These are phyloP conservation scores for Gambusia yucatana DNA, from an alignment of 2,797 vertebrate species.

Conservation along the genomic window DNA sequence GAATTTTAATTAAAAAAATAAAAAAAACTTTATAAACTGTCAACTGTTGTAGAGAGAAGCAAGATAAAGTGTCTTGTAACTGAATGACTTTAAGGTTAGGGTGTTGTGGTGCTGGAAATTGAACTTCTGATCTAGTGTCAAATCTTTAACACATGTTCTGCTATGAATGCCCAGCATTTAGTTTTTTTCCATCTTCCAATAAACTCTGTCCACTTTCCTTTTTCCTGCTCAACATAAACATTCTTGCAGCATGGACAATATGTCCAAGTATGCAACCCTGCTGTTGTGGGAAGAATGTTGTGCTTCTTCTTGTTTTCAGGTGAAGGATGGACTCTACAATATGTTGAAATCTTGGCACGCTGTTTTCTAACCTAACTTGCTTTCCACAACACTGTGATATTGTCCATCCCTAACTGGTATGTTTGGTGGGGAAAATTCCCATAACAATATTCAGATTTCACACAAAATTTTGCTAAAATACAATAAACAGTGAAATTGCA, in stretches of 20 bases:
- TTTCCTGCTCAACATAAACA: neutral
- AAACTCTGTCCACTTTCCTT: neutral
- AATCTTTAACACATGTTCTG: neutral
- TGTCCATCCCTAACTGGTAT: neutral
- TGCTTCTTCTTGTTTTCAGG: neutral
- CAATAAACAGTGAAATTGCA: neutral
- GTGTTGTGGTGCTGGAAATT: neutral
- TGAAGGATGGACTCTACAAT: neutral
- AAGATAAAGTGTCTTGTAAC: neutral
- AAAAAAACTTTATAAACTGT: neutral
- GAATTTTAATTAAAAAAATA: neutral
- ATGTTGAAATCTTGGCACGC: neutral
- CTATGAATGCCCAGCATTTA: neutral
- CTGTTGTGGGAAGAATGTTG: neutral
- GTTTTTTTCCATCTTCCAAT: neutral
- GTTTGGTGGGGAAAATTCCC: neutral
- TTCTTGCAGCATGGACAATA: neutral
- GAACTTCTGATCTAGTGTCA: neutral
- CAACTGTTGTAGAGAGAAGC: neutral
- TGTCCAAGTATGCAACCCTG: neutral
- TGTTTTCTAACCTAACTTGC: neutral
- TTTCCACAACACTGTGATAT: neutral
- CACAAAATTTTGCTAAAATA: neutral
- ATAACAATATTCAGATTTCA: constrained; percentile 1
- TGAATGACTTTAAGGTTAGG: neutral